Conservation (phyloP, 2,113 vertebrate genomes). For the Lagenorhynchus albirostris region DNA sequence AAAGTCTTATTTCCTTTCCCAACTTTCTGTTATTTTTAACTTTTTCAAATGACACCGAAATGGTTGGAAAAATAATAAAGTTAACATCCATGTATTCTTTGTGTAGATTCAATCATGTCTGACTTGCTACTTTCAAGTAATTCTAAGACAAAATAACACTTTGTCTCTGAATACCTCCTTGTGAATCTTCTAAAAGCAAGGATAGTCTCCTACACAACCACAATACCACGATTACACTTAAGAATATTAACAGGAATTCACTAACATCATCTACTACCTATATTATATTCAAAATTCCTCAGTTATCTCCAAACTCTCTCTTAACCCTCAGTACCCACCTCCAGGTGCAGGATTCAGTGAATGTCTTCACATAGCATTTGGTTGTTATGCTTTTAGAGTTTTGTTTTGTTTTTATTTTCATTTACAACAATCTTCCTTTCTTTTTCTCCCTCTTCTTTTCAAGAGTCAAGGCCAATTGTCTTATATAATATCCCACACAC, state of each 20-base stretch:
- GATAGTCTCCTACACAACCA: not conserved
- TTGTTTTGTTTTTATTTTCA: not conserved
- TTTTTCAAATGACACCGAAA: not conserved
- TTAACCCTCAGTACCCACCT: not conserved
- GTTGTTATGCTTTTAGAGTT: not conserved
- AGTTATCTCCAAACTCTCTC: not conserved
- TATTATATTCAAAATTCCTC: not conserved
- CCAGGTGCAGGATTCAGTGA: not conserved
- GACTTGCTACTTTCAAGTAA: not conserved
- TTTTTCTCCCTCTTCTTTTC: not conserved
- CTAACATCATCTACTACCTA: not conserved
- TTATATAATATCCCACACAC: not conserved
- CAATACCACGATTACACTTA: not conserved
- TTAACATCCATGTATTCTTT: not conserved
- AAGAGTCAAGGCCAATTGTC: not conserved
- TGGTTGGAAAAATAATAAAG: not conserved
- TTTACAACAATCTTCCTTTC: not conserved
- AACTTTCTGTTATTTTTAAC: not conserved
- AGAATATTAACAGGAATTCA: not conserved
- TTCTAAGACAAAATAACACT: not conserved
- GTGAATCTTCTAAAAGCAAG: not conserved
- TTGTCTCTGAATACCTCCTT: not conserved
- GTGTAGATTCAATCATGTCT: not conserved
- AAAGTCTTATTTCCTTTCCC: not conserved
- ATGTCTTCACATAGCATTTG: not conserved